A percentile compares a stretch with the other conserved stretches of the same genome.
These are phyloP conservation scores for Datnioides undecimradiatus DNA, from an alignment of 2,113 vertebrate genomes.

Conservation along the genomic window DNA sequence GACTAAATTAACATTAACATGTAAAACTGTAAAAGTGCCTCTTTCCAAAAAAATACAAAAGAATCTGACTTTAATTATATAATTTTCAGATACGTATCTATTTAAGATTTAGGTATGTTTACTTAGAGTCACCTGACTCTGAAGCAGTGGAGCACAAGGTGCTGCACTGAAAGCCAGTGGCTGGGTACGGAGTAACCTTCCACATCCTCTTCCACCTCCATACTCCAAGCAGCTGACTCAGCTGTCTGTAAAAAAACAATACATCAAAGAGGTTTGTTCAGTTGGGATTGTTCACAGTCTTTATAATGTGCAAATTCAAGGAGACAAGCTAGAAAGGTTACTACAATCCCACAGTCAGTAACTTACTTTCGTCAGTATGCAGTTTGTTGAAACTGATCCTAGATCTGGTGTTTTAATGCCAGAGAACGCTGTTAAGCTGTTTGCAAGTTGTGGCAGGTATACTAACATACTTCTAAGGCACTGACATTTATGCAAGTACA, in stretches of 20 bases:
- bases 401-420: not conserved
- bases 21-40: too few species aligned
- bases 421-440: not conserved
- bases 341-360: not conserved
- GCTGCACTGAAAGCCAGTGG: slow-evolving; percentile 44
- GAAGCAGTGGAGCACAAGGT: slow-evolving; percentile 46
- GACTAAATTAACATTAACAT: too few species aligned
- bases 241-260: slow-evolving; percentile 45
- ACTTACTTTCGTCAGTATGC: not conserved
- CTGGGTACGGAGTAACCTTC: slow-evolving; percentile 13
- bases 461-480: not conserved
- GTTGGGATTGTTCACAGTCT: not conserved
- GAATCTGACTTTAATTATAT: too few species aligned
- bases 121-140: slow-evolving; percentile 75
- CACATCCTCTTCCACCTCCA: slow-evolving; percentile 63
- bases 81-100: too few species aligned
- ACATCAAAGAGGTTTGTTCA: slow-evolving; percentile 9
- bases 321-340: slow-evolving; percentile 6
- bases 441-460: slow-evolving; percentile 31
- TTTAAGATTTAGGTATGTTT: too few species aligned
- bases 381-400: not conserved
- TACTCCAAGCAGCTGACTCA: slow-evolving; percentile 33
- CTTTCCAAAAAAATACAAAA: too few species aligned
- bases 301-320: not conserved
- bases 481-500: not conserved